Evolutionary conservation across 2,113 vertebrate genomes (phyloP).

Genomic region (Percina caprodes): DNA sequence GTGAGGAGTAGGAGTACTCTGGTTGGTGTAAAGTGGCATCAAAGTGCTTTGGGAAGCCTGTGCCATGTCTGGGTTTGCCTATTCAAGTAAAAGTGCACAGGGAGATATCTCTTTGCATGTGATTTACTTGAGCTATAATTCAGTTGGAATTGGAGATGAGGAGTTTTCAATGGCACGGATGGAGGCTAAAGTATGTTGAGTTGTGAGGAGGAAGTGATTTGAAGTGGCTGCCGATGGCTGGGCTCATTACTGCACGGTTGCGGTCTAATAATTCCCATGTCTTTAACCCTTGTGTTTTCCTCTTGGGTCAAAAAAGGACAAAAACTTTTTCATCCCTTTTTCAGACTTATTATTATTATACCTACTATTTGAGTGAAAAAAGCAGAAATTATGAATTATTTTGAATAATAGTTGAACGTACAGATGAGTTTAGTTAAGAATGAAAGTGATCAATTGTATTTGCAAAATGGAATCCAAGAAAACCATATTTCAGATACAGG

Average conservation of each 20-base stretch:
- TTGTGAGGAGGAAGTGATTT: constrained; percentile 16
- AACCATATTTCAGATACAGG: no score
- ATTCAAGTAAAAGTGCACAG: constrained; percentile 65
- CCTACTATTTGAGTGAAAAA: no score
- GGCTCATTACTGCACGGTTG: constrained; percentile 2
- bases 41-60: constrained; percentile 55
- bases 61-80: constrained; percentile 51
- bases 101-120: constrained; percentile 37
- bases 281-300: background rate
- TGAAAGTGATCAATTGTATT: no score
- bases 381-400: no score
- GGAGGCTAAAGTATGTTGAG: constrained; percentile 16
- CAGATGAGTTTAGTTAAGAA: no score
- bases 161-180: constrained; percentile 16
- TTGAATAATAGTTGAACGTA: no score
- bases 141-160: constrained; percentile 45
- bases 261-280: background rate
- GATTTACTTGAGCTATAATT: constrained; percentile 60
- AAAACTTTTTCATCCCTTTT: no score
- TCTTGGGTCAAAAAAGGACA: no score
- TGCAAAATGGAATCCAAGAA: no score
- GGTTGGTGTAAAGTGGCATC: constrained; percentile 55
- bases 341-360: no score
- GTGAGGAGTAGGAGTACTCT: constrained; percentile 26
- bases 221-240: constrained; percentile 15